A percentile compares a stretch with the other conserved stretches of the same genome.
These are phyloP conservation scores for Ophiodon elongatus DNA, from an alignment of 2,113 vertebrate species.

Conservation along the genomic window DNA sequence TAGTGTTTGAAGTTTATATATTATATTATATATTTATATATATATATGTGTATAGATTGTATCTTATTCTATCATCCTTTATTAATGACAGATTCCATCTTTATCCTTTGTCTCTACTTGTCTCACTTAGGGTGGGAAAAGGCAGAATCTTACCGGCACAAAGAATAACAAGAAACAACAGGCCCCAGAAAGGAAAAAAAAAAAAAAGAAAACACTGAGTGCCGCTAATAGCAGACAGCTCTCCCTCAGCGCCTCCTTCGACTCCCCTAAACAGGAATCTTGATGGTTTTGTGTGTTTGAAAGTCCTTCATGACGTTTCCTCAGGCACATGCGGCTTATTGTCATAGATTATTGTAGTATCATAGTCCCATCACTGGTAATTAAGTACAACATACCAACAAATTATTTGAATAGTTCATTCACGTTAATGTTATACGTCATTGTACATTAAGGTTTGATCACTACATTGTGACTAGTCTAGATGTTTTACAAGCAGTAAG, in stretches of 20 bases:
- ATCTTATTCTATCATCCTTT: neutral
- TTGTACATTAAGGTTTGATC: conserved; percentile 13
- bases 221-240: conserved; percentile 83
- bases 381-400: neutral
- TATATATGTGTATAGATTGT: neutral
- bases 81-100: neutral
- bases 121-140: conserved; percentile 78
- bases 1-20: conserved; percentile 4
- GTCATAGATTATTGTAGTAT: neutral
- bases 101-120: neutral
- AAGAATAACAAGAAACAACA: conserved; percentile 47
- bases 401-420: neutral
- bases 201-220: too few species aligned
- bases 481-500: neutral
- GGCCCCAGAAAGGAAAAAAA: too few species aligned
- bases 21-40: too few species aligned
- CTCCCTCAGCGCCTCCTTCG: conserved; percentile 82
- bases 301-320: neutral
- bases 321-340: neutral
- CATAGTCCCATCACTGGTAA: neutral
- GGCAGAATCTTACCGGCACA: conserved; percentile 38
- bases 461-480: neutral
- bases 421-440: neutral
- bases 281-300: neutral
- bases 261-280: conserved; percentile 58